Percentiles rank a stretch among this genome's conserved stretches.
phyloP scores from a whole-genome alignment of 2,888 invertebrate species.

The Vanessa cardui region DNA sequence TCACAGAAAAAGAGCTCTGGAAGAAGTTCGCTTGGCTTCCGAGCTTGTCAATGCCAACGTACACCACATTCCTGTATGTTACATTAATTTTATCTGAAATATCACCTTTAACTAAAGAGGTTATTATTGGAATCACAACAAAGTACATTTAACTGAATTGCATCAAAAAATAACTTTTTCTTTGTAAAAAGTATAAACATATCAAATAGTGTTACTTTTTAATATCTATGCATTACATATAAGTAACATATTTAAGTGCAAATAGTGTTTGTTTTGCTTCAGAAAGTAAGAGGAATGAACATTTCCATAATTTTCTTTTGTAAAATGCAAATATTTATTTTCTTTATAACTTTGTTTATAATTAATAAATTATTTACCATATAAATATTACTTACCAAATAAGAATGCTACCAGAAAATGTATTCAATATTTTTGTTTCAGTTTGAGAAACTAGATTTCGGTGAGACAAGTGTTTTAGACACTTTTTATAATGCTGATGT shows the following conservation, averaged over 20 bases:
- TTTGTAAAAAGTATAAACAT: background rate
- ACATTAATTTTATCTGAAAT: background rate
- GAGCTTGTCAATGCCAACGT: slow-evolving; percentile 90
- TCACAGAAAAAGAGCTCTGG: slow-evolving; percentile 91
- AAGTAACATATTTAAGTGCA: too few species aligned
- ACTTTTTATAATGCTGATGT: slow-evolving; percentile 99
- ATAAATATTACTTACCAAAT: too few species aligned
- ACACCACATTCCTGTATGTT: slow-evolving; percentile 90
- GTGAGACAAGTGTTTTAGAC: slow-evolving; percentile 96
- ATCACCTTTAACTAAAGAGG: background rate
- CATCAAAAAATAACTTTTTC: background rate
- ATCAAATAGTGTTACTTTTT: too few species aligned
- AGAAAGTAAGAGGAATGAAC: too few species aligned
- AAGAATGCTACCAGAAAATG: background rate
- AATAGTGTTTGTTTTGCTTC: too few species aligned
- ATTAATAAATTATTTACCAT: too few species aligned
- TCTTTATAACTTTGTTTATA: too few species aligned
- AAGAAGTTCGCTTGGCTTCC: slow-evolving; percentile 92
- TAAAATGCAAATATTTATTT: too few species aligned
- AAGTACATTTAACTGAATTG: background rate
- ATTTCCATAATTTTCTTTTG: too few species aligned
- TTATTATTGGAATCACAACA: slow-evolving; percentile 1
- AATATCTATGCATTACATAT: too few species aligned
- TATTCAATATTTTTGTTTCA: slow-evolving; percentile 56
- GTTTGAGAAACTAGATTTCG: slow-evolving; percentile 99